A percentile compares a stretch with the other conserved stretches of the same genome.
Evolutionary conservation across 2,797 vertebrate genomes (phyloP).

Genomic region (Lagorchestes hirsutus): DNA sequence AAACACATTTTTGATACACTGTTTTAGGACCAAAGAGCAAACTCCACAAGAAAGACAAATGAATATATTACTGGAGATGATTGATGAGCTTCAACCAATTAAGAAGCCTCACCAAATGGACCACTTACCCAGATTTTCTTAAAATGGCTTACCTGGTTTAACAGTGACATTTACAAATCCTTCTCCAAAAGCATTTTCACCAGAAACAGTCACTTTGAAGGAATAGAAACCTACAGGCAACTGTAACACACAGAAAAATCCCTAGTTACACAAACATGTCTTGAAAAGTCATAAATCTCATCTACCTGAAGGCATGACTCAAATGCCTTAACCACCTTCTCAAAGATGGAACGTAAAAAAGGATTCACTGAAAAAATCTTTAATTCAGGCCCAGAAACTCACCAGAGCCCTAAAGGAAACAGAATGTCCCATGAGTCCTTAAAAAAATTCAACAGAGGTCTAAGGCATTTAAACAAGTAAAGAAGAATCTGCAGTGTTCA

Average conservation of each 20-base stretch:
- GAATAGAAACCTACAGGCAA: constrained; percentile 86
- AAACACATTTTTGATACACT: constrained; percentile 2
- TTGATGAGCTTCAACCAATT: not conserved
- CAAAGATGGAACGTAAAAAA: too few species aligned
- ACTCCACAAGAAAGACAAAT: constrained; percentile 5
- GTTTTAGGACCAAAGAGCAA: not conserved
- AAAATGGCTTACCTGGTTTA: constrained; percentile 85
- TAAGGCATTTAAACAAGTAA: not conserved
- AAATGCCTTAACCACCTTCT: not conserved
- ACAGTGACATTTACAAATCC: constrained; percentile 88
- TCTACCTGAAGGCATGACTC: not conserved
- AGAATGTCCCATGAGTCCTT: not conserved
- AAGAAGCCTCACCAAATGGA: not conserved
- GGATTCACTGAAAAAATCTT: not conserved
- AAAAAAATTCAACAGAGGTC: not conserved
- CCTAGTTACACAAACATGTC: not conserved
- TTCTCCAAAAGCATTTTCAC: constrained; percentile 87
- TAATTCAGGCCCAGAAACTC: not conserved
- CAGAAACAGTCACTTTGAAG: constrained; percentile 87
- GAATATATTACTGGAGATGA: not conserved
- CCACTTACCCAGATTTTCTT: not conserved
- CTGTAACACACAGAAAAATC: constrained; percentile 79
- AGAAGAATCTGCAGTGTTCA: not conserved
- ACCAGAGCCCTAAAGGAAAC: not conserved
- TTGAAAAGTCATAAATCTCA: not conserved